These are phyloP conservation scores for Propithecus perrieri DNA, from an alignment of 2,797 vertebrate species.

Conservation along the genomic window DNA sequence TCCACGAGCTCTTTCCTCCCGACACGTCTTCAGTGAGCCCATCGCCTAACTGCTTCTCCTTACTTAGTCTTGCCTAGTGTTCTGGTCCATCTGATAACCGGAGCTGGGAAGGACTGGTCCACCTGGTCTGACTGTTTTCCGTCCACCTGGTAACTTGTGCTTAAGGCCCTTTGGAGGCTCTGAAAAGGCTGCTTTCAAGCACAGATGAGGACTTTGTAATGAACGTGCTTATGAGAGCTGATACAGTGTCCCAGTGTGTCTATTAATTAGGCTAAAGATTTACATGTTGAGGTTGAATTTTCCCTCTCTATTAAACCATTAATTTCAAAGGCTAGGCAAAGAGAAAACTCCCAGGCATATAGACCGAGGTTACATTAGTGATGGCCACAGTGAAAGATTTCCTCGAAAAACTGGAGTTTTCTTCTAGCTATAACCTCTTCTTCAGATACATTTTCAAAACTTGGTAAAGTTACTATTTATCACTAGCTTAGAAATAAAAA, in stretches of 20 bases:
- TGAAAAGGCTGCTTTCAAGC: rapidly evolving
- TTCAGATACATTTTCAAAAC: background rate
- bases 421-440: background rate
- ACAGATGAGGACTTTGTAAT: rapidly evolving
- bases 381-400: background rate
- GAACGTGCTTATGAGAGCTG: rapidly evolving
- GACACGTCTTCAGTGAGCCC: rapidly evolving
- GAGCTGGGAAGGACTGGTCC: background rate
- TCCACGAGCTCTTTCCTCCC: rapidly evolving
- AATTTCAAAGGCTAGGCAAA: background rate
- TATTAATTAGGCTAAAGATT: background rate
- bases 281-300: background rate
- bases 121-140: background rate
- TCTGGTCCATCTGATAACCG: background rate
- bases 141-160: background rate
- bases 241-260: background rate
- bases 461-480: background rate
- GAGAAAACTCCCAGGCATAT: background rate
- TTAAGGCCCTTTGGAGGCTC: too few relatives aligned
- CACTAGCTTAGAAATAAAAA: background rate
- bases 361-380: background rate
- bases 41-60: background rate
- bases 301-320: background rate
- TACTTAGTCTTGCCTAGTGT: rapidly evolving
- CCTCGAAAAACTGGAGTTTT: rapidly evolving